Conservation (phyloP, 2,888 invertebrate genomes). For the Entomobrya proxima region DNA sequence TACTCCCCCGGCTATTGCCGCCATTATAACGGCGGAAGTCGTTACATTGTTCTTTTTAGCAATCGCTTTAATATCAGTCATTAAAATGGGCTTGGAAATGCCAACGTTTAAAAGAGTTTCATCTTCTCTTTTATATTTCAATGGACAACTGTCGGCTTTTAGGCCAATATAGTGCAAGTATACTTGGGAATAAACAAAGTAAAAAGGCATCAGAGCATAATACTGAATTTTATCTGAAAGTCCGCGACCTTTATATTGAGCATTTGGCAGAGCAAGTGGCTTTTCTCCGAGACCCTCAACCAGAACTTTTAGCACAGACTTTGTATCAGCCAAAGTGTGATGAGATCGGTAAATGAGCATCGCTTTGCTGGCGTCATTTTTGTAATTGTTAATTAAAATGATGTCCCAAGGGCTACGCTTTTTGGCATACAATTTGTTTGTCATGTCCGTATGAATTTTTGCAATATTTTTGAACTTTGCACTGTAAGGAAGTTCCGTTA, state of each 20-base stretch:
- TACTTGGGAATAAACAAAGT: constrained; percentile 38
- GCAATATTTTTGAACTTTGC: not conserved
- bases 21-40: constrained; percentile 32
- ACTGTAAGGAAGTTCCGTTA: not conserved
- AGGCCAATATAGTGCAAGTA: not conserved
- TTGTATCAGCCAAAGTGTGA: constrained; percentile 33
- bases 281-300: constrained; percentile 11
- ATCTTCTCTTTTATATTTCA: constrained; percentile 9
- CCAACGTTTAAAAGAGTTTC: constrained; percentile 21
- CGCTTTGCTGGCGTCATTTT: constrained; percentile 5
- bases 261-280: constrained; percentile 12
- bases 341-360: constrained; percentile 11
- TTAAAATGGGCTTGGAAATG: constrained; percentile 8
- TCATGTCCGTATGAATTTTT: constrained; percentile 8
- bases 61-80: constrained; percentile 17
- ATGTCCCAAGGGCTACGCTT: constrained; percentile 45
- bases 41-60: constrained; percentile 23
- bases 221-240: constrained; percentile 1
- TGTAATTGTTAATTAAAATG: constrained; percentile 11
- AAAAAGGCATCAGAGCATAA: constrained; percentile 26
- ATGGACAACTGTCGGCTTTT: not conserved
- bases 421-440: not conserved
- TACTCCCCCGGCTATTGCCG: constrained; percentile 30
- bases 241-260: not conserved
- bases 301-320: constrained; percentile 9